Conservation (phyloP, 2,113 vertebrate genomes). For the Damaliscus lunatus region DNA sequence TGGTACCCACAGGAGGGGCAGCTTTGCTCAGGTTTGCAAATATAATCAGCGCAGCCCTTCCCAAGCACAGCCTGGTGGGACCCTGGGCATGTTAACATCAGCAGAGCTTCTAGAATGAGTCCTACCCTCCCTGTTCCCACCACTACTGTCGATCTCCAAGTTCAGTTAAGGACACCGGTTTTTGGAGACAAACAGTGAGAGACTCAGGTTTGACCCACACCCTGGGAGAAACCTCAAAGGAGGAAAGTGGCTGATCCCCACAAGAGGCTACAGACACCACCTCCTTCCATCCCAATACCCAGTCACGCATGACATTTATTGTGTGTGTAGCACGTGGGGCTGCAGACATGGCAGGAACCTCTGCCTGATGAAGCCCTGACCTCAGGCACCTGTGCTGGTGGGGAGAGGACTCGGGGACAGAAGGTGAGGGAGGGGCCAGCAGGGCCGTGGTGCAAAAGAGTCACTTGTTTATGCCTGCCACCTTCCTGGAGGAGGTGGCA, state of each 20-base stretch:
- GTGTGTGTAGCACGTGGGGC: neutral
- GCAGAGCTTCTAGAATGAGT: neutral
- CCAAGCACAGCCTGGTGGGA: neutral
- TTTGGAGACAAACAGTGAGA: neutral
- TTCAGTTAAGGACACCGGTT: neutral
- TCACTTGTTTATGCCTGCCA: neutral
- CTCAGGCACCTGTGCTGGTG: neutral
- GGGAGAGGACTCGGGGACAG: neutral
- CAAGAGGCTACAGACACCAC: neutral
- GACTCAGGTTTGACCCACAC: neutral
- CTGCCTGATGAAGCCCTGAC: neutral
- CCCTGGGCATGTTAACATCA: fast-evolving
- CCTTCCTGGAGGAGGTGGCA: neutral
- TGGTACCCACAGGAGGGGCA: neutral
- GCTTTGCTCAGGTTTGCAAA: neutral
- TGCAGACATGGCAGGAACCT: neutral
- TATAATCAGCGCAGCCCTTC: fast-evolving
- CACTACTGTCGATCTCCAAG: too few species aligned
- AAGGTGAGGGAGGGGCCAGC: neutral
- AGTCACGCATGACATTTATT: neutral
- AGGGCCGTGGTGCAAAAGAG: neutral
- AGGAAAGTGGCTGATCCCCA: neutral
- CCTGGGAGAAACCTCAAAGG: neutral
- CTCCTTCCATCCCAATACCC: neutral
- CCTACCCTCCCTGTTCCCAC: neutral